Evolutionary conservation across 2,797 vertebrate species (phyloP).

Genomic region (Sylvia borin): DNA sequence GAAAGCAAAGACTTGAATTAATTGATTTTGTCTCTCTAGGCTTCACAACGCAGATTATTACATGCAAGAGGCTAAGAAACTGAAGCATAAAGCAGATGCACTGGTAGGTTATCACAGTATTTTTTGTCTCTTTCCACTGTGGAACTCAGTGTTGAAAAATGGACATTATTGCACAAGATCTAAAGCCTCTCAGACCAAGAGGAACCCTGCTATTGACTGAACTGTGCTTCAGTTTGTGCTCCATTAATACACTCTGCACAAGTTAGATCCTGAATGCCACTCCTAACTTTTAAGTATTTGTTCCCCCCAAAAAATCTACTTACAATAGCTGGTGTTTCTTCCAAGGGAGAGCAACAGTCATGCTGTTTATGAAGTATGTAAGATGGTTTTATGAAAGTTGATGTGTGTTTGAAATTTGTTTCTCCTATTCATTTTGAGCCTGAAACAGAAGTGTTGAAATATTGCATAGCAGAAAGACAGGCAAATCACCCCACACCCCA

Average conservation of each 20-base stretch:
- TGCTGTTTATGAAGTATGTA: neutral
- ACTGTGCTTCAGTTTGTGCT: neutral
- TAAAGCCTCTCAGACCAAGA: neutral
- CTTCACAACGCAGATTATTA: slow-evolving; percentile 95
- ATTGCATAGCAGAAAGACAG: neutral
- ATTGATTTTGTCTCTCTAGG: slow-evolving; percentile 75
- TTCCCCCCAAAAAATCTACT: neutral
- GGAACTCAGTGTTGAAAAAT: neutral
- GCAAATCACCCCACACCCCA: neutral
- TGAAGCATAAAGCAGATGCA: slow-evolving; percentile 97
- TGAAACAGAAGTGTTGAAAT: slow-evolving; percentile 17
- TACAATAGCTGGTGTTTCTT: neutral
- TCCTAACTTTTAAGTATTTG: neutral
- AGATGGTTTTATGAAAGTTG: neutral
- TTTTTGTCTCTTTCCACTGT: neutral
- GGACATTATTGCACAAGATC: neutral
- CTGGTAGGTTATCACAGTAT: slow-evolving; percentile 81
- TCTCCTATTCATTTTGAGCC: neutral
- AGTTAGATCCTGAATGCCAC: neutral
- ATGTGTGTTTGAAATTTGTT: neutral
- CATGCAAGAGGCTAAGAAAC: slow-evolving; percentile 97
- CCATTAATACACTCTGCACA: neutral
- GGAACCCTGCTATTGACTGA: neutral
- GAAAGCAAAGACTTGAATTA: slow-evolving; percentile 24
- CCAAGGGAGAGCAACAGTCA: neutral